Conservation (phyloP, 2,888 invertebrate genomes). For the Caenorhabditis plicata region DNA sequence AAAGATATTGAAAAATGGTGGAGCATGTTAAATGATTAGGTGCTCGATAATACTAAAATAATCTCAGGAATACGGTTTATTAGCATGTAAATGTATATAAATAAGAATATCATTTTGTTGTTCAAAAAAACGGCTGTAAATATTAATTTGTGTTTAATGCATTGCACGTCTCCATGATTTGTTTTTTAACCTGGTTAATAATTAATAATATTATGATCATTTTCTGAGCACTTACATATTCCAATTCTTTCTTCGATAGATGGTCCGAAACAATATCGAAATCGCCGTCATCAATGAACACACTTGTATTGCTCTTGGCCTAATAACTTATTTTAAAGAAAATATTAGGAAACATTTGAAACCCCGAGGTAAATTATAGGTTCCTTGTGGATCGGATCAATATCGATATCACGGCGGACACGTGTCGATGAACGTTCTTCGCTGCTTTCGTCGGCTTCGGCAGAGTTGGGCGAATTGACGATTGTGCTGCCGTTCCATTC, state of each 20-base stretch:
- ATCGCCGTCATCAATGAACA: conserved; percentile 49
- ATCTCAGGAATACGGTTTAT: not conserved
- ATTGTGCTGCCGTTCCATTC: conserved; percentile 34
- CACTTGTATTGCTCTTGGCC: conserved; percentile 27
- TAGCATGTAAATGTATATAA: not conserved
- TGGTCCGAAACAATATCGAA: conserved; percentile 45
- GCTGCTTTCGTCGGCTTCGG: conserved; percentile 1
- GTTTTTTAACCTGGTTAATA: conserved; percentile 38
- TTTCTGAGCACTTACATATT: conserved; percentile 11
- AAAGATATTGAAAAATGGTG: conserved; percentile 36
- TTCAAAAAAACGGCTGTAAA: too few species aligned
- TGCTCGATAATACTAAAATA: too few species aligned
- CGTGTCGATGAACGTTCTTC: not conserved
- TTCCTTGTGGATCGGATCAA: conserved; percentile 42
- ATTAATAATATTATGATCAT: not conserved
- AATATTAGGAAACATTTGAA: not conserved
- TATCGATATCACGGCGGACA: conserved; percentile 29
- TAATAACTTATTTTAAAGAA: conserved; percentile 3
- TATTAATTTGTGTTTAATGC: conserved; percentile 38
- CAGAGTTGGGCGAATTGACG: conserved; percentile 17
- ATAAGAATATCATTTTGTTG: not conserved
- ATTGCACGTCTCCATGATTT: conserved; percentile 49
- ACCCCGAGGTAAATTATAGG: conserved; percentile 49
- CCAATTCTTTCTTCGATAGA: conserved; percentile 37
- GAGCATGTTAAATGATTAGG: conserved; percentile 13